Conservation (phyloP, 1,140 invertebrate genomes). For the Sarcophaga peregrina region DNA sequence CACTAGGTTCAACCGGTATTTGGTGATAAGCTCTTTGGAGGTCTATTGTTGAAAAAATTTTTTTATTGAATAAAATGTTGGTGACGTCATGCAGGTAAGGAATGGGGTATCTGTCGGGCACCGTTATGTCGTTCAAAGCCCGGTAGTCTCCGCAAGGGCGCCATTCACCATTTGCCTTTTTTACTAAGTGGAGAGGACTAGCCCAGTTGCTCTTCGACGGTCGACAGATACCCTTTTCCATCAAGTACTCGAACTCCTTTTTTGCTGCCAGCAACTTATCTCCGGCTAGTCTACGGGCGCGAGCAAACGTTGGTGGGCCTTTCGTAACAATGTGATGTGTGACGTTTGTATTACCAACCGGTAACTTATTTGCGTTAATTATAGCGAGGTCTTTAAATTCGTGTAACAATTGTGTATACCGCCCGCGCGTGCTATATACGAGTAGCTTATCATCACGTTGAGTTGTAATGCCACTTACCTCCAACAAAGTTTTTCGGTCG, state of each 20-base stretch:
- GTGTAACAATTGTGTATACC: background rate
- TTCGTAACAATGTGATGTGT: too few species aligned
- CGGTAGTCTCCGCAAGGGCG: too few species aligned
- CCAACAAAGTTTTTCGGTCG: background rate
- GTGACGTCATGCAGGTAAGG: background rate
- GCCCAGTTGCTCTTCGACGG: too few species aligned
- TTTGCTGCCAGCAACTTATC: background rate
- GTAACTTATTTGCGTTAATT: background rate
- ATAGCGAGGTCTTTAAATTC: background rate
- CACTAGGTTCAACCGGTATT: background rate
- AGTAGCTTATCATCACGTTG: too few species aligned
- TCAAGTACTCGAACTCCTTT: background rate
- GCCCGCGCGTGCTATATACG: too few species aligned
- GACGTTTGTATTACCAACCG: too few species aligned
- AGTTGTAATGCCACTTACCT: conserved; percentile 8
- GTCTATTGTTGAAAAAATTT: background rate
- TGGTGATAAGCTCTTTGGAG: background rate
- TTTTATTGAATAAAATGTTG: background rate
- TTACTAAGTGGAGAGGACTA: too few species aligned
- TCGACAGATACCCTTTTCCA: too few species aligned
- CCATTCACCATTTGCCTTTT: too few species aligned
- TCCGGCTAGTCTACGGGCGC: background rate
- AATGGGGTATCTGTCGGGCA: too few species aligned
- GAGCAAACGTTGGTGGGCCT: background rate
- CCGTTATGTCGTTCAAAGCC: too few species aligned